These are phyloP conservation scores for Dichetophora obliterata DNA, from an alignment of 2,888 invertebrate genomes.

Conservation along the genomic window DNA sequence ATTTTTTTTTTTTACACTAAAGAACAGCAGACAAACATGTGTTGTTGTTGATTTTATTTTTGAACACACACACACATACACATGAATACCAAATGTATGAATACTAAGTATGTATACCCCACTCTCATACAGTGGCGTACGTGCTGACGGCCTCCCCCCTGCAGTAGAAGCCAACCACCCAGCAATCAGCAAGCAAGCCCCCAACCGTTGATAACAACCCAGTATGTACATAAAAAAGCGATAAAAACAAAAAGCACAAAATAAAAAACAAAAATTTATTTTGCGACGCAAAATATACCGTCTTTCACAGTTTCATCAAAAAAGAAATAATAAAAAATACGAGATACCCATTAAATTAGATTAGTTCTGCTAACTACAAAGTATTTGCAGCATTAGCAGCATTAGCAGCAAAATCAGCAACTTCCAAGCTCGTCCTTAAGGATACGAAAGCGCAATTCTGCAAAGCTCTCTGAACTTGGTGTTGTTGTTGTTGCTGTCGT, in stretches of 20 bases:
- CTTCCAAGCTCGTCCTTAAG: background rate
- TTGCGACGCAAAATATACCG: constrained; percentile 6
- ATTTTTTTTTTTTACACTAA: no score
- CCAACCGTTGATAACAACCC: background rate
- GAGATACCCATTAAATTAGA: no score
- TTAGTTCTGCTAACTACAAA: no score
- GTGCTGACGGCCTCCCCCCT: background rate
- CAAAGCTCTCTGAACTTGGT: background rate
- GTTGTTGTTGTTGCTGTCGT: background rate
- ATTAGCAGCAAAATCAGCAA: background rate
- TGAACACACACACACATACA: background rate
- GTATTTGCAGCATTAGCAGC: background rate
- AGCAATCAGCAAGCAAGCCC: background rate
- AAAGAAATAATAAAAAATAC: no score
- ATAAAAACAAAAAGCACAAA: background rate
- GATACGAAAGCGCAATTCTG: background rate
- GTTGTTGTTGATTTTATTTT: constrained; percentile 4
- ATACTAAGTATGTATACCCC: background rate
- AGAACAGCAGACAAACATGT: constrained; percentile 23
- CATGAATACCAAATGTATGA: background rate
- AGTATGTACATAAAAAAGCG: background rate
- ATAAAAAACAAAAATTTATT: background rate
- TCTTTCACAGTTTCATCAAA: background rate
- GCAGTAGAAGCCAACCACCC: background rate
- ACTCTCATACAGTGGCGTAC: background rate